These are phyloP conservation scores for Venturia canescens DNA, from an alignment of 1,140 invertebrate species.

Conservation along the genomic window DNA sequence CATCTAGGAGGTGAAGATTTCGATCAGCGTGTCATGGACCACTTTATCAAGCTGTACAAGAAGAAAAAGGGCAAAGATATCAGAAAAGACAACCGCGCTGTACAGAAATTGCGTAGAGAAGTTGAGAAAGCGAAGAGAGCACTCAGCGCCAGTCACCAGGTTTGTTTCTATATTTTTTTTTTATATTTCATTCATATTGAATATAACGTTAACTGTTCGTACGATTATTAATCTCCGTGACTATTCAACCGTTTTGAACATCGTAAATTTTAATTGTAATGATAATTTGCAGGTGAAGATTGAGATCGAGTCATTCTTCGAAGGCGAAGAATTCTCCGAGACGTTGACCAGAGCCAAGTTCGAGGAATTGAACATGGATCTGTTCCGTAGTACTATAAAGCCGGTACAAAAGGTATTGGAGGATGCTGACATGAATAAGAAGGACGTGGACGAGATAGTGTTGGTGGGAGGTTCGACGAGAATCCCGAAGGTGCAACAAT, in stretches of 20 bases:
- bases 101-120: slow-evolving; percentile 97
- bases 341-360: slow-evolving; percentile 99
- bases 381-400: slow-evolving; percentile 98
- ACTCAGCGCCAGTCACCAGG: slow-evolving; percentile 95
- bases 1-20: slow-evolving; percentile 99
- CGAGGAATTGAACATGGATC: slow-evolving; percentile 99
- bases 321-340: slow-evolving; percentile 99
- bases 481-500: slow-evolving; percentile 99
- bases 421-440: slow-evolving; percentile 99
- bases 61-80: slow-evolving; percentile 99
- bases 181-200: not conserved
- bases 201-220: slow-evolving; percentile 8
- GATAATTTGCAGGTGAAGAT: slow-evolving; percentile 86
- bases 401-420: slow-evolving; percentile 99
- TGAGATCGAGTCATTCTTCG: slow-evolving; percentile 99
- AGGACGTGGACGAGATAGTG: slow-evolving; percentile 99
- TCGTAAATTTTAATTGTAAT: too few relatives aligned
- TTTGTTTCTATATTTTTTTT: slow-evolving; percentile 50
- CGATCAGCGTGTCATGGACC: slow-evolving; percentile 98
- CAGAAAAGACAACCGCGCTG: slow-evolving; percentile 95
- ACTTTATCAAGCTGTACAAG: slow-evolving; percentile 99
- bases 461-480: slow-evolving; percentile 99
- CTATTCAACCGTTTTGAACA: too few relatives aligned
- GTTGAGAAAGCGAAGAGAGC: slow-evolving; percentile 99
- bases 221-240: too few relatives aligned